Base-by-base conservation (phyloP, 92 coral and sea anemone genomes). In the Epizoanthus ramosus region DNA sequence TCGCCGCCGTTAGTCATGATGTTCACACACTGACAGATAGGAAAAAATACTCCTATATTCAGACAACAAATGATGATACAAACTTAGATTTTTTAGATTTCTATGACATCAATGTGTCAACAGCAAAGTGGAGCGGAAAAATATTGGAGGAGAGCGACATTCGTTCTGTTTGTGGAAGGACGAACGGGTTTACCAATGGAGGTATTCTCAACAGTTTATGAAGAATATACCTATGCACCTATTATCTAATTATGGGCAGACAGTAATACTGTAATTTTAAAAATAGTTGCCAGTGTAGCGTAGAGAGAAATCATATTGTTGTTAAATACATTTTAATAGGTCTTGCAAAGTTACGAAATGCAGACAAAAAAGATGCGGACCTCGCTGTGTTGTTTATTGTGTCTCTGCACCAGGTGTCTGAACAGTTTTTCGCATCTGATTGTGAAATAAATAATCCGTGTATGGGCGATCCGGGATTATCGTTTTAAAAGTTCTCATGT, bases 261-360 rank as follows among this genome's bases (percentile, higher is more conserved):
- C 16, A 50, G 54, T 50, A 50, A 50, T 50, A 50, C 54, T 50
- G 54, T 50, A 50, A 2, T 50, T 50, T 50, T 50, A 50, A 50
- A 50, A 50, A 37, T 37, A 50, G 54, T 50, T 50, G 54, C 54
- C 54, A 47, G 15, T 47, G 16, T 12, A 50, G 14, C 24, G 19
- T 35, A 25, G 80, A 25, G 17, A 10, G 19, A 12, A n/a, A 64
- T 54, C 61, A 25, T 13, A 33, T 13, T 58, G 56, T 18, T 57
- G 52, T 58, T 18, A 75, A 33, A 67, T 31, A 18, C 39, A 28
- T 71, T 52, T 57, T 24, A 8, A 17, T 74, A 75, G 80, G 80
- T 75, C 80, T 58, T 75, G 80, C 68, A 75, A 17, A 75, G 56
- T 50, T 50, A 50, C 24, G 54, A 75, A 19, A n/a, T 57, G 45